These are phyloP conservation scores for Eudasyphora cyanicolor DNA, from an alignment of 2,888 invertebrate species.

Conservation along the genomic window DNA sequence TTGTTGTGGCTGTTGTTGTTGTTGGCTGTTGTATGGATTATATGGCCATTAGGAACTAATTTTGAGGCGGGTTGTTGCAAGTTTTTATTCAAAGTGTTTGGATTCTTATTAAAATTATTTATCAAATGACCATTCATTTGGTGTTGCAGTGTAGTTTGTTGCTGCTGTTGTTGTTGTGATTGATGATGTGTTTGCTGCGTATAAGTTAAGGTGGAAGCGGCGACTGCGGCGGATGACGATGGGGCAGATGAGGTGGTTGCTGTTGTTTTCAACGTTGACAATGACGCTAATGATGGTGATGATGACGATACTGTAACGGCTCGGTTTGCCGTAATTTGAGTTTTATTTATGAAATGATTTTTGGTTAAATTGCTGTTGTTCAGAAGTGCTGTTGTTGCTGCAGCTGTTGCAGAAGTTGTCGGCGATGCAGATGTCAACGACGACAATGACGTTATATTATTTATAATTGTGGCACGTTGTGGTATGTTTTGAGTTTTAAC, in stretches of 20 bases:
- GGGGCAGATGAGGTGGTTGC: constrained; percentile 25
- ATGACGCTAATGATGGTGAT: constrained; percentile 51
- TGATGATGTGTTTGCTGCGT: constrained; percentile 38
- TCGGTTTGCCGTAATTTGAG: constrained; percentile 19
- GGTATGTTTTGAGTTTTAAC: constrained; percentile 59
- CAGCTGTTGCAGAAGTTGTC: constrained; percentile 24
- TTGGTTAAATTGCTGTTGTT: constrained; percentile 54
- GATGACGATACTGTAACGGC: constrained; percentile 48
- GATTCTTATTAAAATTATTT: constrained; percentile 43
- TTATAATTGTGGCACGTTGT: constrained; percentile 65
- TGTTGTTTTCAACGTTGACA: constrained; percentile 43
- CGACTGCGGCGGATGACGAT: constrained; percentile 28
- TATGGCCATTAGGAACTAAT: constrained; percentile 67
- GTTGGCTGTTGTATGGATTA: constrained; percentile 45
- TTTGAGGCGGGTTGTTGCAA: constrained; percentile 63
- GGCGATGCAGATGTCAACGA: not conserved
- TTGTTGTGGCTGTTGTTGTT: constrained; percentile 44
- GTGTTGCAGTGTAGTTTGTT: constrained; percentile 43
- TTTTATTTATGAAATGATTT: constrained; percentile 51
- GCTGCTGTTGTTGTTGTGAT: constrained; percentile 13
- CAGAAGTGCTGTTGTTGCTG: no score
- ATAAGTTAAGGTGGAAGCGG: constrained; percentile 28
- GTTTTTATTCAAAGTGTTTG: constrained; percentile 45
- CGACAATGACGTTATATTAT: constrained; percentile 43
- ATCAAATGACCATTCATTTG: constrained; percentile 51